Evolutionary conservation across 64 coral and sea anemone species (phyloP).

Genomic region (Acropora yongei): DNA sequence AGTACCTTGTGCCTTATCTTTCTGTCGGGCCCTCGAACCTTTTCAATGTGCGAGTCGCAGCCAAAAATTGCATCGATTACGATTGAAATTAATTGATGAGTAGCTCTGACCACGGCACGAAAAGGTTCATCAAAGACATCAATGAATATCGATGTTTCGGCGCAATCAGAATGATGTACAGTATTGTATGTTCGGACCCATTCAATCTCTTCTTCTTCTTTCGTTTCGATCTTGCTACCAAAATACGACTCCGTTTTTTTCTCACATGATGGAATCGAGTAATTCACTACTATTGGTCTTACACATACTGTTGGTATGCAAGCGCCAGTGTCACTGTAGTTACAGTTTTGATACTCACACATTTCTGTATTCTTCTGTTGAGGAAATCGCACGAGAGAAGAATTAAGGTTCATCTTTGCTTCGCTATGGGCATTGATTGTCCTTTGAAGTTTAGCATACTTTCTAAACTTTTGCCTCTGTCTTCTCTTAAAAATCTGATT

Average conservation of each 20-base stretch:
- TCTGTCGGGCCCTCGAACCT: not conserved
- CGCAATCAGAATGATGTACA: too few species aligned
- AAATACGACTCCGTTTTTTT: not conserved
- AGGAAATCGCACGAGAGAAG: not conserved
- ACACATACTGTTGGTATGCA: conserved; percentile 8
- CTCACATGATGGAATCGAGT: not conserved
- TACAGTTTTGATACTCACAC: not conserved
- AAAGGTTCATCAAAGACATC: too few species aligned
- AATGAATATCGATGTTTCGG: too few species aligned
- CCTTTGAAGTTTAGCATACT: not conserved
- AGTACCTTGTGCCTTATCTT: not conserved
- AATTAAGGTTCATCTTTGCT: not conserved
- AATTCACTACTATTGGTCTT: not conserved
- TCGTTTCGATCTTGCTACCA: not conserved
- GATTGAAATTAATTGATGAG: too few species aligned
- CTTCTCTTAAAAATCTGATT: not conserved
- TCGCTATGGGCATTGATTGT: not conserved
- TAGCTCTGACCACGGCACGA: not conserved
- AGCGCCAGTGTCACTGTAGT: not conserved
- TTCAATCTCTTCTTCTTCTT: not conserved
- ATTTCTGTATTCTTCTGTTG: not conserved
- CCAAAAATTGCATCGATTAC: too few species aligned
- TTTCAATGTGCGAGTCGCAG: not conserved
- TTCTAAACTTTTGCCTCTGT: not conserved
- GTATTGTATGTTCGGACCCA: too few species aligned